Conservation (phyloP, 2,797 vertebrate species). For the Argentina silus region DNA sequence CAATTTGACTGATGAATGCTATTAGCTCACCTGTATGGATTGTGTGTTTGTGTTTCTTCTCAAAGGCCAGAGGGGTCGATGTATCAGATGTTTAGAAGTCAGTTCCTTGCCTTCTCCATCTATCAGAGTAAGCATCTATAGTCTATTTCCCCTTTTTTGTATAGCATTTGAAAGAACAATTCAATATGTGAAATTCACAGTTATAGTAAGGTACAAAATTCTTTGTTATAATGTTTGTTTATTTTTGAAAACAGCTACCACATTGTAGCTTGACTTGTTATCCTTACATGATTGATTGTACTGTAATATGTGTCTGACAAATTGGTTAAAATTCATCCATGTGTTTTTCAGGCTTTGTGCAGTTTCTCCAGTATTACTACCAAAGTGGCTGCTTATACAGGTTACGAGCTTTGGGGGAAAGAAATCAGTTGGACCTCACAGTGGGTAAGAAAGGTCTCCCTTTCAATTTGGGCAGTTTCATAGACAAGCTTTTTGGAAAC, state of each 20-base stretch:
- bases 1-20: not conserved
- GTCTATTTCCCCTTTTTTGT: not conserved
- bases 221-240: not conserved
- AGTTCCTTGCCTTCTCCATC: constrained; percentile 96
- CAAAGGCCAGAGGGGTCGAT: constrained; percentile 93
- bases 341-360: constrained; percentile 87
- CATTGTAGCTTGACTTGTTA: not conserved
- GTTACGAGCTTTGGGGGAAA: constrained; percentile 91
- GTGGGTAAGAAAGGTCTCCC: constrained; percentile 85
- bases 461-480: constrained; percentile 22
- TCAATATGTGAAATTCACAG: too few species aligned
- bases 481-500: constrained; percentile 15
- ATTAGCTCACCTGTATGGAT: not conserved
- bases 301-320: not conserved
- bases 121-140: constrained; percentile 90
- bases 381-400: constrained; percentile 97
- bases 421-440: constrained; percentile 96
- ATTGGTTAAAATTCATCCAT: constrained; percentile 3
- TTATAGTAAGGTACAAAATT: too few species aligned
- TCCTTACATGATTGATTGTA: not conserved
- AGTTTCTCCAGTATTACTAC: constrained; percentile 99
- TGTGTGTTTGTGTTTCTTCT: constrained; percentile 30
- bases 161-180: too few species aligned
- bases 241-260: not conserved
- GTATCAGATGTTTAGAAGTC: constrained; percentile 96